Evolutionary conservation across 2,888 invertebrate genomes (phyloP).

Genomic region (Eubasilissa splendida): DNA sequence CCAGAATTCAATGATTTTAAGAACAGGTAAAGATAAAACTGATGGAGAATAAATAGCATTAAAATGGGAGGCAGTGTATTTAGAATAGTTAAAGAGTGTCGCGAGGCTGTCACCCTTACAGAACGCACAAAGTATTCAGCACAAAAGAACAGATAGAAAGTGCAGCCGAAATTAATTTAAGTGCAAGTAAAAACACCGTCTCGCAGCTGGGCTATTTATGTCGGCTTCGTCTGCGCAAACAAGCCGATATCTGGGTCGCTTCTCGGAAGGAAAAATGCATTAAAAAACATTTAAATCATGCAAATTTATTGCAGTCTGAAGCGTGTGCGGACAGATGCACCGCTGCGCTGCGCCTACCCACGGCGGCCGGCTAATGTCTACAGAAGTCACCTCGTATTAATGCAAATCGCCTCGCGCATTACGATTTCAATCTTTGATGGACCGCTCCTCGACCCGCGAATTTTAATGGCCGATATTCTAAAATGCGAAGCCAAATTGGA

Average conservation of each 20-base stretch:
- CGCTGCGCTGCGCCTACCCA: neutral
- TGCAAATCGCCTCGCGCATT: neutral
- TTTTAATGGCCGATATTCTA: neutral
- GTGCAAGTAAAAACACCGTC: neutral
- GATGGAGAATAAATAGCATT: no score
- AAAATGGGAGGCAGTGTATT: no score
- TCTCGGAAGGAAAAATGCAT: slow-evolving; percentile 37
- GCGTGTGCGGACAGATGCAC: slow-evolving; percentile 29
- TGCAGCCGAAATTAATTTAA: slow-evolving; percentile 19
- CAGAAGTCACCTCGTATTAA: neutral
- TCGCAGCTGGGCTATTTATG: slow-evolving; percentile 15
- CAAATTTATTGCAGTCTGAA: slow-evolving; percentile 32
- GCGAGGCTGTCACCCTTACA: no score
- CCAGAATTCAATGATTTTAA: no score
- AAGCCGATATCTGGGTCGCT: slow-evolving; percentile 31
- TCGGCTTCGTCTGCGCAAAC: slow-evolving; percentile 22
- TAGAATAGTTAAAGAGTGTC: no score
- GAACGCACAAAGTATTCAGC: no score
- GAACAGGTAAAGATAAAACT: no score
- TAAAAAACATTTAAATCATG: slow-evolving; percentile 32
- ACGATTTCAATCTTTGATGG: slow-evolving; percentile 1
- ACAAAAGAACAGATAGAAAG: neutral
- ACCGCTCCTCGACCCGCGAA: slow-evolving; percentile 1
- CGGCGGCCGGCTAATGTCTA: neutral
- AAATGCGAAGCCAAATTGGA: no score